Evolutionary conservation across 2,113 vertebrate genomes (phyloP).

Genomic region (Dipodomys merriami): DNA sequence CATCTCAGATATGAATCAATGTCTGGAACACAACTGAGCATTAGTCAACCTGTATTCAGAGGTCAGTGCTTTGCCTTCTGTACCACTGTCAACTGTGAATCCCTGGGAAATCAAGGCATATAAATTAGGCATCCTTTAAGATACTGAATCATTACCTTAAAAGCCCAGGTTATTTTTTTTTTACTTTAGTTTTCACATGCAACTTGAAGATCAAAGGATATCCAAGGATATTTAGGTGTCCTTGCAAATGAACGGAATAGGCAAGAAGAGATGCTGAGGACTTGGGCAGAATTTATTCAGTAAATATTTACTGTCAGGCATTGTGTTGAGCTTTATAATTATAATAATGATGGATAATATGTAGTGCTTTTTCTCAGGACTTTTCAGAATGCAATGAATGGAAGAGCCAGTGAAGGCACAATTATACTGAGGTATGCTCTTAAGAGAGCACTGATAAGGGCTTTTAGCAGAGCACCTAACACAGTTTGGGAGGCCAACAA

Average conservation of each 20-base stretch:
- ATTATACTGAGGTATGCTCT: neutral
- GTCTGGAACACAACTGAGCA: conserved; percentile 42
- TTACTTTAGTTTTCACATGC: conserved; percentile 30
- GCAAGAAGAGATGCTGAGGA: neutral
- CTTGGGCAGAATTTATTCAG: conserved; percentile 2
- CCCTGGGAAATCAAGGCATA: conserved; percentile 13
- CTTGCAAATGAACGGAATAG: neutral
- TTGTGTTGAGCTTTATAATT: neutral
- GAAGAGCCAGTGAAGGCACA: conserved; percentile 13
- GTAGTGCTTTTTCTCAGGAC: neutral
- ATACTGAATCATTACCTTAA: conserved; percentile 13
- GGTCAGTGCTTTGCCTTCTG: neutral
- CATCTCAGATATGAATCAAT: neutral
- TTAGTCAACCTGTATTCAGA: conserved; percentile 12
- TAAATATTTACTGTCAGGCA: neutral
- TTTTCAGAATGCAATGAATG: neutral
- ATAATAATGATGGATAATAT: neutral
- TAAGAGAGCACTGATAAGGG: neutral
- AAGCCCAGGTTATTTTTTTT: neutral
- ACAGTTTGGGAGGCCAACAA: neutral
- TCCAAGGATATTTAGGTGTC: neutral
- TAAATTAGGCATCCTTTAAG: neutral
- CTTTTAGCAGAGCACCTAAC: neutral
- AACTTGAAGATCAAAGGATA: neutral
- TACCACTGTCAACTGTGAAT: neutral